Evolutionary conservation across 64 coral and sea anemone species (phyloP).

Genomic region (Anthopleura sola): DNA sequence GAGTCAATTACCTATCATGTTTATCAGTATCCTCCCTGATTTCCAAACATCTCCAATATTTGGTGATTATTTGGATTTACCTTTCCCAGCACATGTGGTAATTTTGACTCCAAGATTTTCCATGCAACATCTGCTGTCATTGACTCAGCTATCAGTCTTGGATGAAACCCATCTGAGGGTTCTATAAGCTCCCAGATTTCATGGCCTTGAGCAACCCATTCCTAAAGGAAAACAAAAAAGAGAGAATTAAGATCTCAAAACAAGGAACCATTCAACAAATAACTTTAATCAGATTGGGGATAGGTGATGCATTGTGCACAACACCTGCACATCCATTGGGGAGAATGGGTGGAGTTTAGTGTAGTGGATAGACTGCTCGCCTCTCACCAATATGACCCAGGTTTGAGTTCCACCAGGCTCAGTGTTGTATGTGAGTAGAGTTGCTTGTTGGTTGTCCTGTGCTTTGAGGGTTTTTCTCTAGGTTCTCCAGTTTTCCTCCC

Average conservation of each 20-base stretch:
- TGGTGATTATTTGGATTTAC: constrained; percentile 79
- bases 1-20: not conserved
- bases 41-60: constrained; percentile 76
- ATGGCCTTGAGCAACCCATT: constrained; percentile 59
- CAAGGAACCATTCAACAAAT: too few species aligned
- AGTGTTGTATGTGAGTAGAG: too few species aligned
- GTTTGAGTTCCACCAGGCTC: too few species aligned
- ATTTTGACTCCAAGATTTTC: constrained; percentile 56
- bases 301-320: too few species aligned
- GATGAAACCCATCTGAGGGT: constrained; percentile 91
- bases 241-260: not conserved
- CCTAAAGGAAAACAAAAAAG: constrained; percentile 23
- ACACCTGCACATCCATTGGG: too few species aligned
- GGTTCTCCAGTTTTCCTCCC: too few species aligned
- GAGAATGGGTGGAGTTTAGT: too few species aligned
- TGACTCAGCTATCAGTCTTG: constrained; percentile 52
- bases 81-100: constrained; percentile 75
- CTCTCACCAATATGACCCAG: too few species aligned
- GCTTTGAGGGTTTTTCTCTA: too few species aligned
- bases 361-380: too few species aligned
- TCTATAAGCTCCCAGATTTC: constrained; percentile 84
- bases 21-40: constrained; percentile 96
- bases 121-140: constrained; percentile 58
- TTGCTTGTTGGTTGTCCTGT: too few species aligned
- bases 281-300: too few species aligned